Percentiles rank a stretch among this genome's conserved stretches.
Evolutionary conservation across 2,888 invertebrate genomes (phyloP).

Genomic region (Shargacucullia verbasci): DNA sequence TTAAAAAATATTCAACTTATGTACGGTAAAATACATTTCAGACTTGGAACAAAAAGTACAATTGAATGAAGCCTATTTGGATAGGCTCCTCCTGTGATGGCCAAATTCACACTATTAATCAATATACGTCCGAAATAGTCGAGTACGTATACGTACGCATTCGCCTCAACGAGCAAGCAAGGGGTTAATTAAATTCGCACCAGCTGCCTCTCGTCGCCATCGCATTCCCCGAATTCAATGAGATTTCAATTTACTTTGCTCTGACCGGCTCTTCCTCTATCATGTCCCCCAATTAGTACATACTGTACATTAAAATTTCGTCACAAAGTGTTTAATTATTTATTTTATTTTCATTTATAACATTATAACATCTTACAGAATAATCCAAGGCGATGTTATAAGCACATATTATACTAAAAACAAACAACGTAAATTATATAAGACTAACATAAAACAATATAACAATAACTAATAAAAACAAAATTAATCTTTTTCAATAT

Average conservation of each 20-base stretch:
- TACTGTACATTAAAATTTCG: slow-evolving; percentile 68
- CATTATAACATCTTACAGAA: too few species aligned
- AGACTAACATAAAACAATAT: too few species aligned
- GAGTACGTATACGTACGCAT: slow-evolving; percentile 60
- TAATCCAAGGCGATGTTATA: too few species aligned
- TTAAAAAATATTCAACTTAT: too few species aligned
- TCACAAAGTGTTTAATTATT: slow-evolving; percentile 38
- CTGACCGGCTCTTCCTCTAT: slow-evolving; percentile 74
- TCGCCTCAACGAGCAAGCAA: slow-evolving; percentile 81
- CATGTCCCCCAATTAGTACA: slow-evolving; percentile 76
- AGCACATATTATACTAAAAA: too few species aligned
- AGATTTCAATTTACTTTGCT: slow-evolving; percentile 88
- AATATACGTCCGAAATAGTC: slow-evolving; percentile 47
- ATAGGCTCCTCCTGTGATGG: slow-evolving; percentile 14
- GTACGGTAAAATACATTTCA: neutral
- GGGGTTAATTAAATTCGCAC: slow-evolving; percentile 89
- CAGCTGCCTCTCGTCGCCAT: slow-evolving; percentile 83
- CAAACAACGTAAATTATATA: too few species aligned
- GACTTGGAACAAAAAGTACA: neutral
- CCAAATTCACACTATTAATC: slow-evolving; percentile 42
- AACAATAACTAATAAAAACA: too few species aligned
- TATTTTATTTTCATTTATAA: neutral
- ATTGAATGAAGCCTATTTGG: neutral
- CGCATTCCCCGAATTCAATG: slow-evolving; percentile 88
- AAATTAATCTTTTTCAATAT: too few species aligned